Evolutionary conservation across 1,140 invertebrate genomes (phyloP).

Genomic region (Eubasilissa regina): DNA sequence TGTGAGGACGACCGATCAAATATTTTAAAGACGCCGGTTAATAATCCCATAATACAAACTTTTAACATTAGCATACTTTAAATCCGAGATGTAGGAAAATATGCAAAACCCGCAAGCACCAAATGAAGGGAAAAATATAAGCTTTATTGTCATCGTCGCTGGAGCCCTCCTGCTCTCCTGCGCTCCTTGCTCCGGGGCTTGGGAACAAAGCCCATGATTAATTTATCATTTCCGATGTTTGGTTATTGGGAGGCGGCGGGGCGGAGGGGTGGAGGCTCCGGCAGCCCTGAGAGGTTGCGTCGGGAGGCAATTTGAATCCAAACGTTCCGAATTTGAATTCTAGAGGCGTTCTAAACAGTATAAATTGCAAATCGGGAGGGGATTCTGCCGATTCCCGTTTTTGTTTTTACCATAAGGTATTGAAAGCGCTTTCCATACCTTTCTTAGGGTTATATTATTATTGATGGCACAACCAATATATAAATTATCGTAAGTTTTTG

Average conservation of each 20-base stretch:
- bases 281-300: constrained; percentile 15
- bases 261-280: neutral
- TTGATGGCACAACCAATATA: constrained; percentile 42
- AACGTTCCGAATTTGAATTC: constrained; percentile 49
- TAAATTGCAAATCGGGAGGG: constrained; percentile 45
- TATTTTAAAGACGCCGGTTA: neutral
- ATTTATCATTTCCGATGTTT: constrained; percentile 49
- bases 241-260: constrained; percentile 24
- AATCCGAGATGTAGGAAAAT: constrained; percentile 44
- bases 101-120: constrained; percentile 53
- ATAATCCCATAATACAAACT: constrained; percentile 15
- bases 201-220: constrained; percentile 43
- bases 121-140: constrained; percentile 57
- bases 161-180: no score
- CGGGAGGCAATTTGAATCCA: constrained; percentile 49
- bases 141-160: constrained; percentile 47
- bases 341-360: constrained; percentile 44
- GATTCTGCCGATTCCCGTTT: constrained; percentile 46
- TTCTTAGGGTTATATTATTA: constrained; percentile 39
- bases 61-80: constrained; percentile 40
- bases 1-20: neutral
- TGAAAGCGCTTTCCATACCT: constrained; percentile 43
- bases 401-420: constrained; percentile 49
- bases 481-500: constrained; percentile 28
- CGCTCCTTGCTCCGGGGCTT: constrained; percentile 17